Percentiles rank a stretch among this genome's conserved stretches.
Conservation (phyloP, 2,797 vertebrate genomes). For the Alauda arvensis region DNA sequence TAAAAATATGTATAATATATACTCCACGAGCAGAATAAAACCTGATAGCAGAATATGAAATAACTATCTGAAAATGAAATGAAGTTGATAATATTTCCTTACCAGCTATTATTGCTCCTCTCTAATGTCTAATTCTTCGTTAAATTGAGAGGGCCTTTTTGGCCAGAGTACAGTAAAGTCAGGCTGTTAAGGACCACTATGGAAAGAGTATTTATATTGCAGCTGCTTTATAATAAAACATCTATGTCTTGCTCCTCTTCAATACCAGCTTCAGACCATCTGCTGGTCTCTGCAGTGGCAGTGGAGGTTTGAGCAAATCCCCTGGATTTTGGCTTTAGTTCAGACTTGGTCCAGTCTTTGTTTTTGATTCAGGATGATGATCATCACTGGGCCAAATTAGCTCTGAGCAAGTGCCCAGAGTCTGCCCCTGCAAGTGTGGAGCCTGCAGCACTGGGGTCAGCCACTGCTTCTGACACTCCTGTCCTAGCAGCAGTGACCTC, state of each 20-base stretch:
- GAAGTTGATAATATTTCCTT: neutral
- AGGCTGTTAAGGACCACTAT: neutral
- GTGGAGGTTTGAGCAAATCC: neutral
- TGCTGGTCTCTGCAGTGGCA: neutral
- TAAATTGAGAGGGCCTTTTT: neutral
- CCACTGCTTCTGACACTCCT: accelerated
- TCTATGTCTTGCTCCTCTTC: neutral
- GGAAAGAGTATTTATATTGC: neutral
- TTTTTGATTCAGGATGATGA: accelerated
- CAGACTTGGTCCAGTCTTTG: neutral
- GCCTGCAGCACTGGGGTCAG: neutral
- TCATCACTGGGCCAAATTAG: neutral
- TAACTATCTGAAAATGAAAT: constrained; percentile 6
- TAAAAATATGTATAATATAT: neutral
- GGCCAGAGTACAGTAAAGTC: neutral
- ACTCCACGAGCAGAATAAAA: neutral
- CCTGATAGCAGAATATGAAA: neutral
- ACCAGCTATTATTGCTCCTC: neutral
- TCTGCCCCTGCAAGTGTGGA: accelerated
- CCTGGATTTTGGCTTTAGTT: neutral
- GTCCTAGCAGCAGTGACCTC: neutral
- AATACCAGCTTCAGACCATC: neutral
- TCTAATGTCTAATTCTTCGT: neutral
- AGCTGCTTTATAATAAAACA: neutral
- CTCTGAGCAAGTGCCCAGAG: neutral